These are phyloP conservation scores for Corapipo altera DNA, from an alignment of 2,113 vertebrate genomes.

Conservation along the genomic window DNA sequence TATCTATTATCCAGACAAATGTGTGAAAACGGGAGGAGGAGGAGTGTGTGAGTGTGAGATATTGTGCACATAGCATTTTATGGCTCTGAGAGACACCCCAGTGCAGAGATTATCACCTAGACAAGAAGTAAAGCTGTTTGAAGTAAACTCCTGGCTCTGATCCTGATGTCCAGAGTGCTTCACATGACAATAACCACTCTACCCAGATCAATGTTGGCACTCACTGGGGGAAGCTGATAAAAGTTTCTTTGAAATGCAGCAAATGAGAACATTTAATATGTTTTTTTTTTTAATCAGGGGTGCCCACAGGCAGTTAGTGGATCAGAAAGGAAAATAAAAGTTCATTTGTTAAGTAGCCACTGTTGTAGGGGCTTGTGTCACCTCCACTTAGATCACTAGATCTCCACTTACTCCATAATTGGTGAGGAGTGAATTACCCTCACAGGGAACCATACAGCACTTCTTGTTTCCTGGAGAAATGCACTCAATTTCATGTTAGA, in stretches of 20 bases:
- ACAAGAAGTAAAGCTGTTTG: background rate
- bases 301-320: background rate
- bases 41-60: background rate
- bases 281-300: background rate
- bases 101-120: background rate
- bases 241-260: background rate
- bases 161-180: background rate
- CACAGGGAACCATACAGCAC: background rate
- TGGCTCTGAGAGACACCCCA: background rate
- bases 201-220: rapidly evolving
- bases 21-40: background rate
- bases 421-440: background rate
- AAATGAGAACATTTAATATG: background rate
- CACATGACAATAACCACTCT: background rate
- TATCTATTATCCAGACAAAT: background rate
- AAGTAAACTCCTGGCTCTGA: background rate
- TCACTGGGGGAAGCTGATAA: background rate
- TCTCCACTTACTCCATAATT: background rate
- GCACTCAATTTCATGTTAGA: background rate
- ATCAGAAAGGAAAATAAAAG: background rate
- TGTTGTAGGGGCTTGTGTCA: background rate
- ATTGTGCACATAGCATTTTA: background rate
- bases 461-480: background rate
- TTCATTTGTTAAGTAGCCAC: background rate
- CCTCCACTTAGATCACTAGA: background rate